Base-by-base conservation (phyloP, 2,113 vertebrate species). In the Neolamprologus sp. region DNA sequence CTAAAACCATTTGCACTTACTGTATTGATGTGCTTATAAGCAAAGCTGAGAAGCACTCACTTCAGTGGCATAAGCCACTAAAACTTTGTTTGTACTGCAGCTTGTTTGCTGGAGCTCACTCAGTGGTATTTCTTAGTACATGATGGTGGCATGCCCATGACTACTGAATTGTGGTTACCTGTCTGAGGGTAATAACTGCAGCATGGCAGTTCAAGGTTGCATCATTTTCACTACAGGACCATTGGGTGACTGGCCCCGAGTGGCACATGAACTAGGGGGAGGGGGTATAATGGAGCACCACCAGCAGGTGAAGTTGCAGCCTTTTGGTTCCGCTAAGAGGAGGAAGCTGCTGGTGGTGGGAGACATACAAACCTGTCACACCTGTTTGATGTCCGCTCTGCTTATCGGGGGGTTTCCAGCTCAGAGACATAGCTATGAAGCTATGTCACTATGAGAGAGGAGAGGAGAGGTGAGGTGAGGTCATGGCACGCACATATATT, bases 351-450 rank as follows among this genome's bases (percentile, higher is more conserved):
- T 80, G 75, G 23, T 86, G 80, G 83, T 45, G 83, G 83, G 55
- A 88, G 85, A 92, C 91, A 90, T 78, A 55, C 84, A 88, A 92
- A 90, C 73, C 87, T 88, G 87, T 95, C 90, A 90, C 91, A 94
- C 90, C 90, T 91, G 86, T 92, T 93, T 93, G 87, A 92, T 91
- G 86, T 87, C 82, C 11, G 2, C 79, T 87, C 84, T 83, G 84
- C 90, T 89, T 89, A 93, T 89, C 51, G 65, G 83, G 75, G 78
- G 85, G 90, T 92, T 91, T 90, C 90, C 84, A 71, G 88, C 82
- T 89, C 82, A 80, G 33, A 57, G 60, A 89, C 87, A 86, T 21
- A 73, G 54, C 26, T 40, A 71, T 71, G 65, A 10, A 26, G 33
- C 26, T 84, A 71, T 63, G 81, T 88, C 87, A 84, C 75, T 28